phyloP scores from a whole-genome alignment of 2,797 vertebrate genomes.

The Tapirus indicus region DNA sequence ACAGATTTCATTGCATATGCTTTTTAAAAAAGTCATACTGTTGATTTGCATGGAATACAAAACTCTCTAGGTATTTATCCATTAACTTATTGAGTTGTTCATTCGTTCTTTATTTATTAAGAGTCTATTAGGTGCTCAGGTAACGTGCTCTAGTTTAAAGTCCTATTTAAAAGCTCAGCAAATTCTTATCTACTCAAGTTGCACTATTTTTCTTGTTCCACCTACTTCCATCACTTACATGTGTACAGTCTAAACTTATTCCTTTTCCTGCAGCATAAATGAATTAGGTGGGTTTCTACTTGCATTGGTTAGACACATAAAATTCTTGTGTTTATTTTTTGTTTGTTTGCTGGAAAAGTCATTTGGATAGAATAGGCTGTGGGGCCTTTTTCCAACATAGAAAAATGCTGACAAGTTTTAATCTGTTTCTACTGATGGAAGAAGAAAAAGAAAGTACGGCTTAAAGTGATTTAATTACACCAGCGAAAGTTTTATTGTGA shows the following conservation, averaged over 20 bases:
- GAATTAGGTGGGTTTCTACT: neutral
- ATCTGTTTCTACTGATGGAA: neutral
- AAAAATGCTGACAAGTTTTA: neutral
- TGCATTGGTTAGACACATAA: neutral
- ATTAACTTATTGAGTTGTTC: neutral
- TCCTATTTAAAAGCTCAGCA: neutral
- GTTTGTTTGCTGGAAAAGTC: neutral
- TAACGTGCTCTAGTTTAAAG: neutral
- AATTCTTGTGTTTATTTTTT: neutral
- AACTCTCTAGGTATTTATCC: neutral
- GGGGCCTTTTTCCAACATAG: neutral
- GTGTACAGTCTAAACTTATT: neutral
- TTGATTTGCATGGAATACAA: neutral
- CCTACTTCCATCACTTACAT: neutral
- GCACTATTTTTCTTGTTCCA: neutral
- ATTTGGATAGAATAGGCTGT: neutral
- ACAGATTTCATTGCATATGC: neutral
- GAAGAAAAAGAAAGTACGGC: neutral
- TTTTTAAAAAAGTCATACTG: neutral
- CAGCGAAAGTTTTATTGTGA: neutral
- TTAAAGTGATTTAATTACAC: neutral
- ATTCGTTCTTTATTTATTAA: neutral
- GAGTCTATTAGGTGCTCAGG: neutral
- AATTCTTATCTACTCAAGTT: neutral
- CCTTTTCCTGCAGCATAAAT: neutral